Percentiles rank a stretch among this genome's conserved stretches.
phyloP scores from a whole-genome alignment of 2,888 invertebrate species.

The Pseudolycoriella hygida region DNA sequence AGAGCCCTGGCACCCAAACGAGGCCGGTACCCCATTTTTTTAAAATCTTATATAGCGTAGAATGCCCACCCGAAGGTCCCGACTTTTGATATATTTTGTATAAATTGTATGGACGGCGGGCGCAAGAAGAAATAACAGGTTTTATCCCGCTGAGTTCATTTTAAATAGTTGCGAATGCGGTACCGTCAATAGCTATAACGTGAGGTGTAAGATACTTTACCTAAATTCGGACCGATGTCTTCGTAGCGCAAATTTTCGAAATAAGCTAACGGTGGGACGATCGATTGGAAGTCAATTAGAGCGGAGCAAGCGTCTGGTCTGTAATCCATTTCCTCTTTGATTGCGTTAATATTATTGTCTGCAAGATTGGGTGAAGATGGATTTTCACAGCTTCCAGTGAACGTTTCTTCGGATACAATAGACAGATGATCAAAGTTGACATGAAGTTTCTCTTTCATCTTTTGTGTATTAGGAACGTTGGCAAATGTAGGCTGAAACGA shows the following conservation, averaged over 20 bases:
- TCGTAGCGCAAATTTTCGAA: conserved; percentile 27
- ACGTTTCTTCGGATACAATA: conserved; percentile 55
- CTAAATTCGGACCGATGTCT: conserved; percentile 19
- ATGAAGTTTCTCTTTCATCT: conserved; percentile 28
- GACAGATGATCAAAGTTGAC: conserved; percentile 54
- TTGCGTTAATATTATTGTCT: not conserved
- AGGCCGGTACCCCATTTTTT: too few species aligned
- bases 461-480: conserved; percentile 13
- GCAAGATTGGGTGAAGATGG: not conserved
- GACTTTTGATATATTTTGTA: too few species aligned
- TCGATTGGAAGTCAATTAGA: conserved; percentile 21
- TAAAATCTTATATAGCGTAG: too few species aligned
- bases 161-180: too few species aligned
- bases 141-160: too few species aligned
- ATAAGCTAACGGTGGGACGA: conserved; percentile 25
- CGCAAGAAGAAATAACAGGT: too few species aligned
- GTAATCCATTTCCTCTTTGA: not conserved
- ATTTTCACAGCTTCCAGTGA: conserved; percentile 22
- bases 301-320: conserved; percentile 2
- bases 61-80: too few species aligned
- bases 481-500: not conserved
- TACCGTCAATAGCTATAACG: too few species aligned
- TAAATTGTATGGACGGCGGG: too few species aligned
- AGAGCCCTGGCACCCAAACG: too few species aligned
- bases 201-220: too few species aligned